Evolutionary conservation across 1,140 invertebrate genomes (phyloP), one percentile per base, ranked within the genome.

Genomic region (Trichoplusia ni): DNA sequence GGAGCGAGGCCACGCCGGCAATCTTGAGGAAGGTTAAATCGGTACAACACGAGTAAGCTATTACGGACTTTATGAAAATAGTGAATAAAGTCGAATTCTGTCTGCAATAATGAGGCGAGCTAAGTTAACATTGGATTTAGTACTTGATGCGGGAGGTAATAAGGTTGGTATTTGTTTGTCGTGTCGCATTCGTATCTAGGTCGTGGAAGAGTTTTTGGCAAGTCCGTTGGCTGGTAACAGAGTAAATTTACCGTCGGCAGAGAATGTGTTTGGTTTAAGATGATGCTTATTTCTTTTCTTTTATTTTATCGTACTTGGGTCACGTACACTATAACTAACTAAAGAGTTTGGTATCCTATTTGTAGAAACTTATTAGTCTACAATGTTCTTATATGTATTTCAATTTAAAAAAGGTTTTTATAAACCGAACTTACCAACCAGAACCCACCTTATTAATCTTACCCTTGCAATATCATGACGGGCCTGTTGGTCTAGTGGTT

Each of bases 1-100:
- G 75, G 29, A 67, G 64, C 82, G 77, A 86, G 84, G 84, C 60
- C 77, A 63, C 37, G 44, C 14, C 54, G 23, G 37, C 38, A 58
- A 38, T 58, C 54, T 58, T 58, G 54, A 14, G 54, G 82, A 85
- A 85, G 82, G 82, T 82, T 82, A 67, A 66, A 38, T 6, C 14
- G 31, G 16, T 16, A 40, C 33, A 35, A 21, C 47, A 8, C 66
- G 66, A 68, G 49, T 14, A 46, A 18, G 49, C 19, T 2, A 63
- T 47, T 49, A n/a, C 40, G 5, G 38, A 67, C 59, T 31, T 58
- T 67, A 63, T 44, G 2, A 4, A 6, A 16, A 23, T 35, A 16
- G 5, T 19, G 6, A 5, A 25, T 58, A 58, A 47, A 67, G 40
- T 63, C 38, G 40, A 35, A 19, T 35, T 51, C 51, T 47, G 21